These are phyloP conservation scores for Dryobota labecula DNA, from an alignment of 2,888 invertebrate genomes.

Conservation along the genomic window DNA sequence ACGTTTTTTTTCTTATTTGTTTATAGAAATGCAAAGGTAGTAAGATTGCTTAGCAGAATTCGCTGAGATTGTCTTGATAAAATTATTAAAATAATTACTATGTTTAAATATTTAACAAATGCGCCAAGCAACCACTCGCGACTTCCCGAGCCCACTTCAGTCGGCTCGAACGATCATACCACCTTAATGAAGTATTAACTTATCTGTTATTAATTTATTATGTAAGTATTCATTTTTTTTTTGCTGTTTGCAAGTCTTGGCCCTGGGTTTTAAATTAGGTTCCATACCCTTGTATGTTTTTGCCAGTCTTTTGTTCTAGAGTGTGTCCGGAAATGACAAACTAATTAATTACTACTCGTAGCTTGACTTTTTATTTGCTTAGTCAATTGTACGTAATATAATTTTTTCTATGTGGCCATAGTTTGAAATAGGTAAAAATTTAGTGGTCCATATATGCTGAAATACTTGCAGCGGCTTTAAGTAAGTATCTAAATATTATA, in stretches of 20 bases:
- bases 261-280: conserved; percentile 10
- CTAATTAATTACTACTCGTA: neutral
- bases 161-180: too few species aligned
- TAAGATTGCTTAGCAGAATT: too few species aligned
- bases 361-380: neutral
- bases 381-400: neutral
- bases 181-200: neutral
- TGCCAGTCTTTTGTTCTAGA: neutral
- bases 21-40: too few species aligned
- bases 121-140: too few species aligned
- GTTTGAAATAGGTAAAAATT: too few species aligned
- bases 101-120: too few species aligned
- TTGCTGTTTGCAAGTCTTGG: neutral
- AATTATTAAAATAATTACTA: too few species aligned
- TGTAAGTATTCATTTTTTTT: neutral
- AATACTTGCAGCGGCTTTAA: neutral
- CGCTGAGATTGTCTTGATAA: too few species aligned
- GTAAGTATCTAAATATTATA: too few species aligned
- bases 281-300: neutral
- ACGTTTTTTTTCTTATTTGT: too few species aligned
- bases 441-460: too few species aligned
- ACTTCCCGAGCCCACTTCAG: too few species aligned
- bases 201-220: neutral
- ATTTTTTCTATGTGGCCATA: neutral
- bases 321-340: conserved; percentile 7